A percentile compares a stretch with the other conserved stretches of the same genome.
phyloP scores from a whole-genome alignment of 2,113 vertebrate species.

The Jaculus jaculus region DNA sequence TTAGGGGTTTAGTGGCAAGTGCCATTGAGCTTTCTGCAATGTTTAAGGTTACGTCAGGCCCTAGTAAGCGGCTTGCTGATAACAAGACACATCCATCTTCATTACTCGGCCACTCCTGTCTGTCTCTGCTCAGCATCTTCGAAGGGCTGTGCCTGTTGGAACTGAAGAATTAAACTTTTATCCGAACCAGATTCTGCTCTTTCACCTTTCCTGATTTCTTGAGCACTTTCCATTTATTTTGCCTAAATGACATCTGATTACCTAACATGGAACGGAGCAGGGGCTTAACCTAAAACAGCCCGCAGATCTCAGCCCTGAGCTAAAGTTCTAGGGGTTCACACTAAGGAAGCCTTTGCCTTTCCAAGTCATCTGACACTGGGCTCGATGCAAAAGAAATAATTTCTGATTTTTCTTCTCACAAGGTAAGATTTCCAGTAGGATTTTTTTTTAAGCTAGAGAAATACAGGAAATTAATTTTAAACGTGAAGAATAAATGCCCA shows the following conservation, averaged over 20 bases:
- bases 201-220: constrained; percentile 93
- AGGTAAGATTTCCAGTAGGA: constrained; percentile 82
- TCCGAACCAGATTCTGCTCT: constrained; percentile 94
- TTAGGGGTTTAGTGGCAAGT: constrained; percentile 96
- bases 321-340: constrained; percentile 80
- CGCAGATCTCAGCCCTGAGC: constrained; percentile 75
- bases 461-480: constrained; percentile 90
- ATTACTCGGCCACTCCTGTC: constrained; percentile 95
- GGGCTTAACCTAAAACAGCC: constrained; percentile 85
- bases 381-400: constrained; percentile 81
- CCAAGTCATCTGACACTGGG: constrained; percentile 82
- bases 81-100: constrained; percentile 98
- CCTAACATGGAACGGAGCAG: constrained; percentile 87
- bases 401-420: constrained; percentile 84
- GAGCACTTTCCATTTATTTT: constrained; percentile 92
- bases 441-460: constrained; percentile 79
- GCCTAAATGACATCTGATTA: constrained; percentile 89
- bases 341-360: constrained; percentile 82
- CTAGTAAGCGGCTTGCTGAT: constrained; percentile 97
- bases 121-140: constrained; percentile 90
- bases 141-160: constrained; percentile 90
- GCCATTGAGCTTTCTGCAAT: constrained; percentile 94
- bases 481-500: constrained; percentile 86
- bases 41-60: constrained; percentile 98
- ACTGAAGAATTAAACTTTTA: constrained; percentile 94